Evolutionary conservation across 92 coral and sea anemone genomes (phyloP), one percentile per base, ranked within the genome.

Genomic region (Epizoanthus illoricatus): DNA sequence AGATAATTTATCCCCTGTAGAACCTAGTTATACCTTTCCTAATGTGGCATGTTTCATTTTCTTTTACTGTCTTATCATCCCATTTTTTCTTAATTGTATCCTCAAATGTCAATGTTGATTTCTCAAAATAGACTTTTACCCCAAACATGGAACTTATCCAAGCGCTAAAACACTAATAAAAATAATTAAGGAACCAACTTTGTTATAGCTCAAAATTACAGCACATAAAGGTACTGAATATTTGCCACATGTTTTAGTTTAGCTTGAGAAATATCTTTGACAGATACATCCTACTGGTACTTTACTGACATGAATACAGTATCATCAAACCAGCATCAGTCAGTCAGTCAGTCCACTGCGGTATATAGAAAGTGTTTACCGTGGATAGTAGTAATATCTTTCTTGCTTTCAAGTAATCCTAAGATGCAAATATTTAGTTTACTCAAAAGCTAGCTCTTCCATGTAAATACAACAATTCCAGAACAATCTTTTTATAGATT

Each of bases 71-170:
- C 28, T 78, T 43, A 42, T 61, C 70, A 52, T 5, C 23, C 81
- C 4, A 40, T 62, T 8, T 4, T 20, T 0, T 61, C 21, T 58
- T 63, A 36, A 64, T 41, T 15, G 12, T 63, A 5, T 63, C 42
- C 9, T 52, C 3, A 52, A 52, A 52, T 9, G 56, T 52, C 56
- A 43, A 42, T 45, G 12, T n/a, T 36, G 20, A 19, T 75, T 74
- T 75, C 55, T 20, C 21, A 36, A 40, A 75, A 59, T 59, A 59
- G 58, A 75, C 64, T 11, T 15, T 59, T n/a, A 54, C 18, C n/a
- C 45, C 19, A 18, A 43, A 41, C 23, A 18, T 75, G 58, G 62
- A 75, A 75, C 49, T 21, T 75, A 17, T 41, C 81, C 69, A 60
- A 28, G 36, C 81, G 69, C 41, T 5, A 28, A 59, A 39, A n/a